A percentile compares a stretch with the other conserved stretches of the same genome.
phyloP scores from a whole-genome alignment of 2,888 invertebrate genomes.

The Hermodice carunculata region DNA sequence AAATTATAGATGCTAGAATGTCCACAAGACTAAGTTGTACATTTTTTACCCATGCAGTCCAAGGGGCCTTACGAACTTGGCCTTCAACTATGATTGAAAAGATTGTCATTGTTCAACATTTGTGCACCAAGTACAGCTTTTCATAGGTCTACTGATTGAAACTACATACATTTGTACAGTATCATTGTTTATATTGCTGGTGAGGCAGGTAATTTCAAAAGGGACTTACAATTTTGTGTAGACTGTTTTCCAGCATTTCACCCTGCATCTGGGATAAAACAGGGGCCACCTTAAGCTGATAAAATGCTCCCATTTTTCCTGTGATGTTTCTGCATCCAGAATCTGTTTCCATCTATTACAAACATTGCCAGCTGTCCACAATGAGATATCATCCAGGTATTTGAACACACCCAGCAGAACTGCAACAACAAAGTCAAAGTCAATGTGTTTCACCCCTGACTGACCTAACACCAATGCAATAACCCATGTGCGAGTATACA shows the following conservation, averaged over 20 bases:
- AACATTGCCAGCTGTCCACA: constrained; percentile 90
- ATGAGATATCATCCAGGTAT: constrained; percentile 90
- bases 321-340: constrained; percentile 82
- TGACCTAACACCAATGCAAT: background rate
- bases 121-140: too few species aligned
- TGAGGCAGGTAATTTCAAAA: too few species aligned
- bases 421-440: constrained; percentile 34
- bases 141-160: too few species aligned
- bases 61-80: too few species aligned
- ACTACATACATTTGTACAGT: too few species aligned
- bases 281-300: constrained; percentile 87
- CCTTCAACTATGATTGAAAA: too few species aligned
- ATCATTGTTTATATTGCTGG: too few species aligned
- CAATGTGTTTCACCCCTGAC: background rate
- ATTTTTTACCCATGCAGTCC: too few species aligned
- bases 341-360: constrained; percentile 87
- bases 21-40: too few species aligned
- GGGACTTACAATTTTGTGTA: constrained; percentile 74
- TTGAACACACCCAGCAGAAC: constrained; percentile 88
- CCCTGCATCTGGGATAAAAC: constrained; percentile 80
- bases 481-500: too few species aligned
- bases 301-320: constrained; percentile 85
- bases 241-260: constrained; percentile 85
- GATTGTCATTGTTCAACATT: too few species aligned
- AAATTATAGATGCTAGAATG: too few species aligned